A percentile compares a stretch with the other conserved stretches of the same genome.
These are phyloP conservation scores for Aphaenogaster floridana DNA, from an alignment of 1,140 invertebrate species.

Conservation along the genomic window DNA sequence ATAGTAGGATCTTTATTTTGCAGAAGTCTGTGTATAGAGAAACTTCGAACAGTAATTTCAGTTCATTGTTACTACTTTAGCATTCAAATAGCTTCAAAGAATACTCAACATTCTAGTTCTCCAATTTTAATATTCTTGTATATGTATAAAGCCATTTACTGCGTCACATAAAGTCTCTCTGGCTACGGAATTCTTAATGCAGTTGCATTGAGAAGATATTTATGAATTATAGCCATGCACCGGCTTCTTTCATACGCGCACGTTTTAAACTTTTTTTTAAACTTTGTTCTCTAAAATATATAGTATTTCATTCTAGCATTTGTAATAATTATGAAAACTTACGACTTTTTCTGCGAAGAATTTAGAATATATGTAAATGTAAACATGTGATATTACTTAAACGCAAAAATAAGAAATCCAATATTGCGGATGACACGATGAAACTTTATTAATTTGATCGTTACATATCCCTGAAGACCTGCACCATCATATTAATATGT, in stretches of 20 bases:
- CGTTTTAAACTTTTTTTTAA: not conserved
- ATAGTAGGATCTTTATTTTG: constrained; percentile 35
- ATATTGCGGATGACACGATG: not conserved
- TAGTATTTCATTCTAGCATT: not conserved
- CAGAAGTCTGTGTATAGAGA: not conserved
- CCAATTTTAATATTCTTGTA: constrained; percentile 56
- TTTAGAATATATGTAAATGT: not conserved
- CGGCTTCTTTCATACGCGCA: not conserved
- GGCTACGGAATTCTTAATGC: constrained; percentile 30
- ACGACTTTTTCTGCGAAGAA: not conserved
- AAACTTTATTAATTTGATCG: constrained; percentile 14
- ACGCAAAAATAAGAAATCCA: not conserved
- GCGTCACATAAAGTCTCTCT: constrained; percentile 15
- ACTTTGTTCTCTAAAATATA: not conserved
- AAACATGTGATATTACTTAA: not conserved
- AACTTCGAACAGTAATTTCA: constrained; percentile 39
- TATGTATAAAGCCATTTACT: constrained; percentile 38
- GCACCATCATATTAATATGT: not conserved
- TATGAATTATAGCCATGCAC: constrained; percentile 12
- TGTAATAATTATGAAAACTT: not conserved
- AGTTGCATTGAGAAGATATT: constrained; percentile 36
- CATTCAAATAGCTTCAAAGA: constrained; percentile 60
- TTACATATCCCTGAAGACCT: constrained; percentile 32
- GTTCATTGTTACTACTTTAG: constrained; percentile 58
- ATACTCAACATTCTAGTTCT: constrained; percentile 37